Evolutionary conservation across 2,797 vertebrate genomes (phyloP), one percentile per base, ranked within the genome.

Genomic region (Tokudaia tokunoshimensis): DNA sequence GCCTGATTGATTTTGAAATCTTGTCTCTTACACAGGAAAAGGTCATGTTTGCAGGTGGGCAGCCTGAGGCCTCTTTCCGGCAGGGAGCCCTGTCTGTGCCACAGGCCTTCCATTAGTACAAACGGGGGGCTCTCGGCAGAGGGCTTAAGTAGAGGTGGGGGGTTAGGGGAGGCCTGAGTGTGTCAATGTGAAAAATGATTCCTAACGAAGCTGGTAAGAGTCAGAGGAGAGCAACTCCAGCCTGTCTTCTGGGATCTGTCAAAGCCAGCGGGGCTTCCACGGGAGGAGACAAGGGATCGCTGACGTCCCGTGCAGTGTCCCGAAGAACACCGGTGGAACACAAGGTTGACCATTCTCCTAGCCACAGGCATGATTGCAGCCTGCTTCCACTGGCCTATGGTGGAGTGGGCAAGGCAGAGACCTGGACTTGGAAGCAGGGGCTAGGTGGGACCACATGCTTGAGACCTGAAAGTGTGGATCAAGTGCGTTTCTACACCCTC

Each of bases 71-170:
- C 96, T 98, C 97, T 98, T 97, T 97, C 95, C 96, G 96, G 96
- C 96, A 3, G 97, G 97, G 92, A 7, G 89, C 84, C 94, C 61
- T 57, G 84, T 95, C 95, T 22, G 26, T 96, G 95, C 96, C 41
- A 41, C 70, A 12, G 96, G 97, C 95, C 95, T 97, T 97, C 98
- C 97, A 98, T 98, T 98, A 98, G 94, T 97, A 96, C 86, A 92
- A 97, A 97, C 3, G 92, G 96, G 50, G 97, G 92, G 93, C 52
- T 80, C 94, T 55, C 20, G 12, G 94, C 65, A 55, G 94, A 94
- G 78, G 79, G 67, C 87, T 78, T 6, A 7, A 1, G 63, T 5
- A 61, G 57, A 44, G 94, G 65, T 47, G 14, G 74, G 7, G 20
- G 50, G 83, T 47, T 47, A 9, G 82, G 26, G 50, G 93, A 61